A percentile compares a stretch with the other conserved stretches of the same genome.
phyloP scores from a whole-genome alignment of 1,140 invertebrate species.

The Bombus breviceps region DNA sequence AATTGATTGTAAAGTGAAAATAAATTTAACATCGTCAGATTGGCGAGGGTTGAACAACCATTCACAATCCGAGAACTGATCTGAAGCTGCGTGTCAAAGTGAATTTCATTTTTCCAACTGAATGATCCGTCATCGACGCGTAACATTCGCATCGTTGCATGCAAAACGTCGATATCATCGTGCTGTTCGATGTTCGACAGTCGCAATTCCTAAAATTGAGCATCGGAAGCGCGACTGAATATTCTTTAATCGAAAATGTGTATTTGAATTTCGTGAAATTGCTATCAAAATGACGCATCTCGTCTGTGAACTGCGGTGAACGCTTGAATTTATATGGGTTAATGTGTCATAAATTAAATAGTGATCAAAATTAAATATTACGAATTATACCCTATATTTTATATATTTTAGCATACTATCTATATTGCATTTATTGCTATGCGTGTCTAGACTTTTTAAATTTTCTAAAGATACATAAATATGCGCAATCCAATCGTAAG shows the following conservation, averaged over 20 bases:
- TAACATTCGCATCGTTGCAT: neutral
- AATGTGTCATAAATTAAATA: neutral
- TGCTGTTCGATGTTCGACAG: neutral
- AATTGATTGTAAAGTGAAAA: neutral
- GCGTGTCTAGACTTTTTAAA: no score
- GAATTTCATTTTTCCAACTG: conserved; percentile 37
- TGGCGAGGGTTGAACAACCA: neutral
- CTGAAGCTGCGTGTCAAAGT: neutral
- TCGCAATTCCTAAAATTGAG: neutral
- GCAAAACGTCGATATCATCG: conserved; percentile 1
- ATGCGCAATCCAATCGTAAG: no score
- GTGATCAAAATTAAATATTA: no score
- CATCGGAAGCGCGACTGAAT: neutral
- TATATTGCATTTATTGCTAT: no score
- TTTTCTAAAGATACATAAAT: no score
- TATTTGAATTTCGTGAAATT: neutral
- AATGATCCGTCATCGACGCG: conserved; percentile 20
- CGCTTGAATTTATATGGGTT: neutral
- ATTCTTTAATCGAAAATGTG: neutral
- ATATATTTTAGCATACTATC: no score
- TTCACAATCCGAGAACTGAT: neutral
- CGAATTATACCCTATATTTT: no score
- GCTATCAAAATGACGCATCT: neutral
- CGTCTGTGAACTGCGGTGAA: neutral
- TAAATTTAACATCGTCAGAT: neutral